phyloP scores from a whole-genome alignment of 2,797 vertebrate species.

The Spheniscus humboldti region DNA sequence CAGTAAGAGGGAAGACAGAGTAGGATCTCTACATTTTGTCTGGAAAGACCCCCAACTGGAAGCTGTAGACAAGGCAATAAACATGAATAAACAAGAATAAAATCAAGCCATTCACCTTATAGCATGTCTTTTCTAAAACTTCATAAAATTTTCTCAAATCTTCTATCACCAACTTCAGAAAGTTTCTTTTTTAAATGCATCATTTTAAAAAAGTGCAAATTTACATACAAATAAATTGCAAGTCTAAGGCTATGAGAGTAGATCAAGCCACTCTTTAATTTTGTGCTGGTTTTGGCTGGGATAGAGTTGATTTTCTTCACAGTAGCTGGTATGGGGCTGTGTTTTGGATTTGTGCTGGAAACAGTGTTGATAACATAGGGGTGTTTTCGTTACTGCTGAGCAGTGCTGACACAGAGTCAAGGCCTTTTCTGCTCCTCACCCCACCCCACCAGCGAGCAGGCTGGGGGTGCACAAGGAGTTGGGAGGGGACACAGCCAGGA shows the following conservation, averaged over 20 bases:
- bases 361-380: too few species aligned
- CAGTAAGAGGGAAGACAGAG: neutral
- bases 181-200: neutral
- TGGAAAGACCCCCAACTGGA: neutral
- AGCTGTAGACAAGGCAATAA: neutral
- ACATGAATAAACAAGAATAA: neutral
- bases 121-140: neutral
- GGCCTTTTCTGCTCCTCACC: too few species aligned
- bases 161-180: neutral
- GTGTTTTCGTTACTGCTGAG: too few species aligned
- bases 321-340: too few species aligned
- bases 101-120: neutral
- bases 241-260: neutral
- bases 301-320: too few species aligned
- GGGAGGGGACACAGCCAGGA: too few species aligned
- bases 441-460: too few species aligned
- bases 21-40: neutral
- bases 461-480: too few species aligned
- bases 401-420: too few species aligned
- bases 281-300: neutral
- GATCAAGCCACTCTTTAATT: neutral
- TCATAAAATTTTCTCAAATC: neutral
- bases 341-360: too few species aligned
- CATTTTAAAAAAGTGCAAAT: neutral
- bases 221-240: neutral